A percentile compares a stretch with the other conserved stretches of the same genome.
Evolutionary conservation across 2,113 vertebrate genomes (phyloP).

Genomic region (Scartelaos histophorus): DNA sequence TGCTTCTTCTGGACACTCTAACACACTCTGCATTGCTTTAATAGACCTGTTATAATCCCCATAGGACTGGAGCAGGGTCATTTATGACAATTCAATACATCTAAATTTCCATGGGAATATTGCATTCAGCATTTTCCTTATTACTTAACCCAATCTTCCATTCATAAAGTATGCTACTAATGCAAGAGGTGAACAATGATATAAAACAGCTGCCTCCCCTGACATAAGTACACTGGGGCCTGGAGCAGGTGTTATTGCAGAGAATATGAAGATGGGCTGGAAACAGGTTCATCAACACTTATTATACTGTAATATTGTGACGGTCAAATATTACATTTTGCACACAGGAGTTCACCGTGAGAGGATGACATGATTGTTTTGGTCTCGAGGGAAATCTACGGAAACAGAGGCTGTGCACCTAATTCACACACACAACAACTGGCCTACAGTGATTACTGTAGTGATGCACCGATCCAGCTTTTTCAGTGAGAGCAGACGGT

Average conservation of each 20-base stretch:
- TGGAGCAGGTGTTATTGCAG: neutral
- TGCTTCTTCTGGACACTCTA: no score
- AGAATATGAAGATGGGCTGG: neutral
- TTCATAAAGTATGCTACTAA: neutral
- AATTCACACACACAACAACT: neutral
- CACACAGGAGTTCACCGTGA: slow-evolving; percentile 8
- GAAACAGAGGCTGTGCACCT: slow-evolving; percentile 3
- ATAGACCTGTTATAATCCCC: no score
- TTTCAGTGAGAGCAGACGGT: no score
- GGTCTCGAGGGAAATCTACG: slow-evolving; percentile 18
- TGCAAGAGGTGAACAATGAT: neutral
- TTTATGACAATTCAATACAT: neutral
- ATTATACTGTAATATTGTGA: slow-evolving; percentile 1
- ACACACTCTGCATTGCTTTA: no score
- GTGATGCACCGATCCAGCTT: no score
- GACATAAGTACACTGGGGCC: neutral
- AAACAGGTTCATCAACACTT: neutral
- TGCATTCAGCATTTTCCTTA: neutral
- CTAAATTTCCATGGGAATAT: neutral
- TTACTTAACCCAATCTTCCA: neutral
- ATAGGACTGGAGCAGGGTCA: no score
- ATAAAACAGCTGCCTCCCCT: neutral
- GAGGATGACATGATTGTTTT: neutral
- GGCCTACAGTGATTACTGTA: neutral
- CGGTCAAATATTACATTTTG: neutral